Conservation (phyloP, 2,797 vertebrate genomes). For the Coregonus sp. region DNA sequence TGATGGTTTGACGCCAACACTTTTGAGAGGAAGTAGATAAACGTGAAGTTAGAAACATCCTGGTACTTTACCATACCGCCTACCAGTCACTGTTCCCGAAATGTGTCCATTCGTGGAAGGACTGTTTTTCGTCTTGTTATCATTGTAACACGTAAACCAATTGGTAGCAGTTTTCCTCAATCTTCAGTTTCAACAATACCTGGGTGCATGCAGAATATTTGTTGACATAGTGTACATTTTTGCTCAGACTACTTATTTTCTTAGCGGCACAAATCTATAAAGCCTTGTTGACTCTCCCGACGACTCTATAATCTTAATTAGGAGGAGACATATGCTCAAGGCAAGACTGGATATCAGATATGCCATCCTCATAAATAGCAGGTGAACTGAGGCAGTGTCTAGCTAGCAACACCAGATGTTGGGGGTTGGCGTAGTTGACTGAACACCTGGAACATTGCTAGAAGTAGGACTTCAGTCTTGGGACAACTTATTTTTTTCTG, state of each 20-base stretch:
- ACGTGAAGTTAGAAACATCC: constrained; percentile 73
- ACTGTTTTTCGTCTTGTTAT: not conserved
- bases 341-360: constrained; percentile 17
- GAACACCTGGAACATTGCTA: constrained; percentile 45
- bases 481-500: constrained; percentile 47
- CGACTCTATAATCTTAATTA: not conserved
- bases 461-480: constrained; percentile 37
- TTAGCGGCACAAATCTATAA: not conserved
- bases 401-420: constrained; percentile 43
- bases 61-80: constrained; percentile 25
- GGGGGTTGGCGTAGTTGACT: constrained; percentile 20
- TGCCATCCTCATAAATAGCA: constrained; percentile 56
- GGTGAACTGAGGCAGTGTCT: constrained; percentile 38
- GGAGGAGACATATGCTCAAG: not conserved
- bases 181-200: not conserved
- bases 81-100: not conserved
- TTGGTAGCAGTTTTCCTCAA: not conserved
- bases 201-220: not conserved
- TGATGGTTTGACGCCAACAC: constrained; percentile 84
- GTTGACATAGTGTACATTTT: not conserved
- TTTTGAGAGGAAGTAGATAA: constrained; percentile 74
- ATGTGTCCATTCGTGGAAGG: not conserved
- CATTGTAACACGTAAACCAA: not conserved
- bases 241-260: not conserved
- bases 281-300: not conserved